Evolutionary conservation across 64 coral and sea anemone genomes (phyloP).

Genomic region (Anthopleura sola): DNA sequence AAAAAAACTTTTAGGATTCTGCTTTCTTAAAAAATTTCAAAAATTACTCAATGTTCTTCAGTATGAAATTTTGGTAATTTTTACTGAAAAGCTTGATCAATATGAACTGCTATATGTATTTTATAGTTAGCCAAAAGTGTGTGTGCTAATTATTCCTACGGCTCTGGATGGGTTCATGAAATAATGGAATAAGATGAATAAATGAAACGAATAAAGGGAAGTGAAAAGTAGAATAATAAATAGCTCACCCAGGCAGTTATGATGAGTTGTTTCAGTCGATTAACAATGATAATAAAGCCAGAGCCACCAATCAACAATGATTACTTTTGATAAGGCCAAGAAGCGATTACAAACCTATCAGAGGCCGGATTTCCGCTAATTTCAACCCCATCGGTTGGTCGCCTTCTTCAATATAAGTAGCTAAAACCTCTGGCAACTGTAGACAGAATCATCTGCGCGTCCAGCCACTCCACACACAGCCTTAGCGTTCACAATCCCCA

Average conservation of each 20-base stretch:
- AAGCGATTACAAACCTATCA: neutral
- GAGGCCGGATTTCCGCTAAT: neutral
- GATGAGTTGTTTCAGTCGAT: neutral
- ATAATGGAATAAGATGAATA: neutral
- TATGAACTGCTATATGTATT: too few relatives aligned
- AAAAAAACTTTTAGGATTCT: too few relatives aligned
- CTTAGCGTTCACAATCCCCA: neutral
- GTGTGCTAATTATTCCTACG: neutral
- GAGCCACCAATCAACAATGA: neutral
- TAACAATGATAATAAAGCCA: neutral
- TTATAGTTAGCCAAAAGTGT: too few relatives aligned
- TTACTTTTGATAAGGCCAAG: neutral
- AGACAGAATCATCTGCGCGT: neutral
- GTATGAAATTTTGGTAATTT: too few relatives aligned
- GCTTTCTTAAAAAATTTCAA: too few relatives aligned
- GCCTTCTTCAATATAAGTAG: slow-evolving; percentile 10
- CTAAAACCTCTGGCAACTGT: neutral
- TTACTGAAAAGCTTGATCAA: too few relatives aligned
- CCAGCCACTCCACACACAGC: neutral
- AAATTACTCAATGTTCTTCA: too few relatives aligned
- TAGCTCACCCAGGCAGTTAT: neutral
- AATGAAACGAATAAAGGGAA: neutral
- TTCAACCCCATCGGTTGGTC: neutral
- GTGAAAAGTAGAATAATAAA: neutral
- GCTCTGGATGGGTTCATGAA: neutral